A percentile compares a stretch with the other conserved stretches of the same genome.
Conservation (phyloP, 2,888 invertebrate species). For the Leistus spinibarbis region DNA sequence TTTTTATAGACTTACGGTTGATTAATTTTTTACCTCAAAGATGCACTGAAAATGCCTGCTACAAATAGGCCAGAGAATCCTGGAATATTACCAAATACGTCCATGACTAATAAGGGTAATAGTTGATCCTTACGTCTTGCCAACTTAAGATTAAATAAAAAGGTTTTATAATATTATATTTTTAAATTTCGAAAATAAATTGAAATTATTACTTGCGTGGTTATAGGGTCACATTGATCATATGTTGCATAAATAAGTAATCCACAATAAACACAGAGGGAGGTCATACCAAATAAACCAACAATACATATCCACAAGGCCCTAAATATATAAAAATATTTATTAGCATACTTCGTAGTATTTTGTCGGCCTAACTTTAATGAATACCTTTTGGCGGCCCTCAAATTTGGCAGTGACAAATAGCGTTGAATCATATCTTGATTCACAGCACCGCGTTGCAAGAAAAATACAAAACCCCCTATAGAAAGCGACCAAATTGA, state of each 20-base stretch:
- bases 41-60: slow-evolving; percentile 89
- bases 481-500: slow-evolving; percentile 77
- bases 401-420: slow-evolving; percentile 72
- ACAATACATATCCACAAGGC: slow-evolving; percentile 70
- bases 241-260: slow-evolving; percentile 76
- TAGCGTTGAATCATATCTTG: slow-evolving; percentile 88
- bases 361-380: too few species aligned
- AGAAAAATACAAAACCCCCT: slow-evolving; percentile 78
- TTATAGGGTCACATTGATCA: slow-evolving; percentile 78
- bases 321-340: slow-evolving; percentile 54
- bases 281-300: slow-evolving; percentile 66
- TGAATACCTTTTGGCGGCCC: slow-evolving; percentile 42
- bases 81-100: slow-evolving; percentile 75
- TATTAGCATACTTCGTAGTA: neutral
- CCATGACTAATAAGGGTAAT: slow-evolving; percentile 83
- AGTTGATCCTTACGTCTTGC: slow-evolving; percentile 79
- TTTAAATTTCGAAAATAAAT: neutral
- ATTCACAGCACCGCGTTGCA: slow-evolving; percentile 77
- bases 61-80: slow-evolving; percentile 88
- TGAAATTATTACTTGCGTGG: slow-evolving; percentile 56
- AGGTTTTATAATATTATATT: neutral
- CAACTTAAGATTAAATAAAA: slow-evolving; percentile 54
- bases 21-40: slow-evolving; percentile 70
- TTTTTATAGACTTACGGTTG: too few species aligned
- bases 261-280: slow-evolving; percentile 74